Evolutionary conservation across 30 jellyfish, hydroid and myxozoan species (phyloP), one percentile per base, ranked within the genome.

Genomic region (Mastigias papua): DNA sequence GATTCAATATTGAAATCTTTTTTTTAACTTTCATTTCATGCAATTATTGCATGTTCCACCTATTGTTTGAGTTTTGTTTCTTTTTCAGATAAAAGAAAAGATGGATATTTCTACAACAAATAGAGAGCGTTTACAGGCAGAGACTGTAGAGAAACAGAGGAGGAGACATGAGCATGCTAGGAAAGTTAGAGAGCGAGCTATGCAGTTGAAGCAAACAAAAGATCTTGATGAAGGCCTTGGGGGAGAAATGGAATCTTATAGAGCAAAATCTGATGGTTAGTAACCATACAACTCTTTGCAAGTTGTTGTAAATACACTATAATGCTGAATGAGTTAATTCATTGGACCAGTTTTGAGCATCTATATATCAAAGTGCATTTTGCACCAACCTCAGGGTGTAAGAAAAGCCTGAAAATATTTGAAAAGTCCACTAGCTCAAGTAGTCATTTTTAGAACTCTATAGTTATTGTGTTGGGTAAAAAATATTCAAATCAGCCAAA

Each of bases 151-250:
- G n/a, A 85, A 85, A 73, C 94, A 85, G 60, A 85, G 82, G 49
- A 69, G 34, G 58, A 86, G 68, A n/a, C 20, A 8, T 33, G 94
- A 85, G 35, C 94, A 73, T 73, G 94, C 94, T 22, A 51, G 37
- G 35, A 85, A 62, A 35, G 94, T 85, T 33, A 63, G 94, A 58
- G 94, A 85, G 37, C 58, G 82, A 37, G 94, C 94, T 10, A 49
- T 34, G 25, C 62, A 67, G 34, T 21, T 85, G 25, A 85, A 85
- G 61, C 73, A 64, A 21, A 71, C 31, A 1, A 58, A 85, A 28
- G 94, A 85, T 1, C 27, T 51, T 33, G 94, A 85, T 62, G 94
- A 85, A 60, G 94, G 94, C n/a, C 83, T 85, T 26, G 94, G 94
- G 4, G 94, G 83, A 26, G 94, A 85, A 46, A 85, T 85, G 94